Evolutionary conservation across 2,797 vertebrate genomes (phyloP), one percentile per base, ranked within the genome.

Genomic region (Podarcis lilfordi): DNA sequence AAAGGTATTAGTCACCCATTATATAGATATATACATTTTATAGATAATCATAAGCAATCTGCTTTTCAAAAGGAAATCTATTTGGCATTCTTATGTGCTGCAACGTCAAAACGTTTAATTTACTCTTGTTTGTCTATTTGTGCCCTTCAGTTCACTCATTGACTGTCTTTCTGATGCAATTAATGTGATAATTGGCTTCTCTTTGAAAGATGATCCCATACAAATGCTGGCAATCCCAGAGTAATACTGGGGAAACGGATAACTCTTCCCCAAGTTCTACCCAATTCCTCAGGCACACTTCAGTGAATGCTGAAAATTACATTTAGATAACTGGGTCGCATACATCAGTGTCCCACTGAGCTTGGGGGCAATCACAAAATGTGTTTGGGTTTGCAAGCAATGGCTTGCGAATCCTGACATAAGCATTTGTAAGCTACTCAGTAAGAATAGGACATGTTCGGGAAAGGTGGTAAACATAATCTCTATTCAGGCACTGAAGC

Each of bases 1-100:
- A 99, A 99, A 97, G 99, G 99, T 99, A 96, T 45, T 8, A 13
- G 0, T 35, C 1, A 11, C 55, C 17, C 21, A 64, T 1, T 1
- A 55, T 55, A 15, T 55, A 55, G 50, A 55, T 55, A 15, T 2
- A 25, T 80, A 82, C 19, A 25, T 0, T 8, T 2, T 23, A 19
- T 50, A 37, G 45, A 85, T 84, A 32, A 10, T 86, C 61, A 43
- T 9, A 55, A 85, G n/a, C 69, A 74, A 37, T 25, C 3, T 27
- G 15, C 55, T 5, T 88, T 78, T 75, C 50, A 9, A 23, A n/a
- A 23, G 21, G 27, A 19, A 1, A 0, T 13, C 40, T 71, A 17
- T 66, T 79, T 55, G 74, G 43, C n/a, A 61, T 45, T n/a, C n/a
- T 80, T 29, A 25, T 55, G 35, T 4, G 4, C 19, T 21, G 8